Percentiles rank a stretch among this genome's conserved stretches.
Evolutionary conservation across 2,888 invertebrate genomes (phyloP).

Genomic region (Bellardia pandia): DNA sequence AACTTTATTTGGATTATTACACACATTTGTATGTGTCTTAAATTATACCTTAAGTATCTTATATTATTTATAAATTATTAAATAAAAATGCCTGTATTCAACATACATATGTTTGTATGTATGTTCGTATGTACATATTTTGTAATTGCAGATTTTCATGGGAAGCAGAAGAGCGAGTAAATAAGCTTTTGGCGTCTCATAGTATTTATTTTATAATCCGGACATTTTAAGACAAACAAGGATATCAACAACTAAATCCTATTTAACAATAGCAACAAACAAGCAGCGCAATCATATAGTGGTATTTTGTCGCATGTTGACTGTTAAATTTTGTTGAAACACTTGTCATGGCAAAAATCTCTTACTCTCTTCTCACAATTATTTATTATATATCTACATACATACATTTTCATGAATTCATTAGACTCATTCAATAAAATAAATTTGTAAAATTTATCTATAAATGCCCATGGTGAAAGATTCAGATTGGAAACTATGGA

Average conservation of each 20-base stretch:
- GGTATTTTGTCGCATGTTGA: conserved; percentile 26
- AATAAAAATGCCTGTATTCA: neutral
- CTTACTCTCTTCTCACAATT: neutral
- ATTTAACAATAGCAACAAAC: conserved; percentile 9
- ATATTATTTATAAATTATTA: conserved; percentile 24
- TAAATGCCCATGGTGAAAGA: too few relatives aligned
- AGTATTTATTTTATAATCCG: conserved; percentile 48
- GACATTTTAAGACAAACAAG: conserved; percentile 44
- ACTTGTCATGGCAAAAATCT: conserved; percentile 37
- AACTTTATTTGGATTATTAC: conserved; percentile 7
- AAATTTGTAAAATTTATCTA: too few relatives aligned
- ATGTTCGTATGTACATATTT: neutral
- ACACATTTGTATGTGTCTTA: neutral
- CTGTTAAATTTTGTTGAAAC: conserved; percentile 42
- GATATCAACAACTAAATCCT: conserved; percentile 40
- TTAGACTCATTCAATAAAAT: neutral
- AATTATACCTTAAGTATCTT: conserved; percentile 7
- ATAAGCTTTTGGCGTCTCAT: conserved; percentile 46
- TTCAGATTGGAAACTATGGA: too few relatives aligned
- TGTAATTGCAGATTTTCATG: conserved; percentile 25
- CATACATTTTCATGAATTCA: neutral
- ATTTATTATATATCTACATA: neutral
- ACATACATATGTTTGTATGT: neutral
- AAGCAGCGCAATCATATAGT: neutral
- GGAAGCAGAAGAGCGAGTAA: conserved; percentile 3